Evolutionary conservation across 2,113 vertebrate species (phyloP).

Genomic region (Chloropsis cyanopogon): DNA sequence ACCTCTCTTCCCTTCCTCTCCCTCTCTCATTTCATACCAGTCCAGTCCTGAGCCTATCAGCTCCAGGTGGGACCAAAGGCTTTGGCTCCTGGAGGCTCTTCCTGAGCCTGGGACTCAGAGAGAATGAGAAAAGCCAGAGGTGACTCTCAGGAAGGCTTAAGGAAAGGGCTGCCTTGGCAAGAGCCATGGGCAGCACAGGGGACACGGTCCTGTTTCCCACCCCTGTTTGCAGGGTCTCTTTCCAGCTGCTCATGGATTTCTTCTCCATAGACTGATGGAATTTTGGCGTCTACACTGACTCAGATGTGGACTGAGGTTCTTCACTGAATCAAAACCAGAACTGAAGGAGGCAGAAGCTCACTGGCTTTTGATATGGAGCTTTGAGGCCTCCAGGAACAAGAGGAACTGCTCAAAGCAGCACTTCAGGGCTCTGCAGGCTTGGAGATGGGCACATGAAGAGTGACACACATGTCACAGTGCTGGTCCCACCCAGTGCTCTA

Average conservation of each 20-base stretch:
- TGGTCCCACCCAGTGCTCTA: neutral
- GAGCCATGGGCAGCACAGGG: neutral
- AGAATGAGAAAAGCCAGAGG: neutral
- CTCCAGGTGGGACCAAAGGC: neutral
- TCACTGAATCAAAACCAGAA: neutral
- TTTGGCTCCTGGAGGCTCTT: neutral
- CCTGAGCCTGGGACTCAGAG: neutral
- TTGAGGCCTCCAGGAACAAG: neutral
- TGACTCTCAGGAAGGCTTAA: neutral
- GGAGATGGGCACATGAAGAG: neutral
- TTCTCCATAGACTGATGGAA: neutral
- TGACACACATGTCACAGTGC: neutral
- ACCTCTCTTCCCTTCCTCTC: neutral
- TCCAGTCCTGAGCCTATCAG: fast-evolving
- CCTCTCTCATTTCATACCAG: neutral
- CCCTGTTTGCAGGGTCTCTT: neutral
- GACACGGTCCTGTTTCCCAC: neutral
- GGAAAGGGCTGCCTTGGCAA: neutral
- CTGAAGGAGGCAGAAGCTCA: neutral
- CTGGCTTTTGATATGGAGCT: neutral
- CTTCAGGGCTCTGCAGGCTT: neutral
- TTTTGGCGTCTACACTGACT: neutral
- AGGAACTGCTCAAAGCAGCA: neutral
- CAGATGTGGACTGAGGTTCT: neutral
- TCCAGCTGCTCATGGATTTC: neutral